Percentiles rank a stretch among this genome's conserved stretches.
phyloP scores from a whole-genome alignment of 1,140 invertebrate genomes.

The Polyergus mexicanus region DNA sequence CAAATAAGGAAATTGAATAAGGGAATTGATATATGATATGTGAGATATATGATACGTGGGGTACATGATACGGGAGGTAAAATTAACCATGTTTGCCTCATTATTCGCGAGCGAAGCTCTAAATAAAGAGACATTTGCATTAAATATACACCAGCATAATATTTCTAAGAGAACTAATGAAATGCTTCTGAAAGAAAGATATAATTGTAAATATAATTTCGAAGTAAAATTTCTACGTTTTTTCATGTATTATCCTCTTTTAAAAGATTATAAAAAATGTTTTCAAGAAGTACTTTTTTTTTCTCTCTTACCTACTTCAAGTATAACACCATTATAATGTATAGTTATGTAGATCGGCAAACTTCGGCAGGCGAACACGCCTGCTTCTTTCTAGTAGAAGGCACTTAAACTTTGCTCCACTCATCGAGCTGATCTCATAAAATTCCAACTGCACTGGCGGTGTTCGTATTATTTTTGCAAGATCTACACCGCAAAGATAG shows the following conservation, averaged over 20 bases:
- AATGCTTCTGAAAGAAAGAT: background rate
- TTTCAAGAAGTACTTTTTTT: constrained; percentile 18
- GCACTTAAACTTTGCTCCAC: constrained; percentile 63
- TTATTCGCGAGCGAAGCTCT: background rate
- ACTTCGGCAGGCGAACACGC: constrained; percentile 18
- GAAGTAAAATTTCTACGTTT: constrained; percentile 2
- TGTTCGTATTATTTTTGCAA: constrained; percentile 58
- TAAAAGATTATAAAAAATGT: constrained; percentile 2
- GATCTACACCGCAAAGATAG: constrained; percentile 6
- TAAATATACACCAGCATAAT: background rate
- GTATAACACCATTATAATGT: constrained; percentile 36
- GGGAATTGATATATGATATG: too few relatives aligned
- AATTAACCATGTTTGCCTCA: background rate
- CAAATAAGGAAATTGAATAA: constrained; percentile 23
- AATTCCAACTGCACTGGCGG: constrained; percentile 57
- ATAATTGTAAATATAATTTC: background rate
- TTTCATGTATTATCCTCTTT: background rate
- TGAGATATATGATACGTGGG: background rate
- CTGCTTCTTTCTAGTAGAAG: constrained; percentile 40
- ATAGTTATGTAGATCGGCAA: constrained; percentile 58
- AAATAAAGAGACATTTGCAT: background rate
- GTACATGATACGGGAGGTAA: background rate
- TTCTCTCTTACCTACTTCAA: constrained; percentile 33
- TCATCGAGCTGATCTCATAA: constrained; percentile 59
- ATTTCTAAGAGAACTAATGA: background rate